Percentiles rank a stretch among this genome's conserved stretches.
Conservation (phyloP, 2,113 vertebrate genomes). For the Cyanoramphus novaezelandiae region DNA sequence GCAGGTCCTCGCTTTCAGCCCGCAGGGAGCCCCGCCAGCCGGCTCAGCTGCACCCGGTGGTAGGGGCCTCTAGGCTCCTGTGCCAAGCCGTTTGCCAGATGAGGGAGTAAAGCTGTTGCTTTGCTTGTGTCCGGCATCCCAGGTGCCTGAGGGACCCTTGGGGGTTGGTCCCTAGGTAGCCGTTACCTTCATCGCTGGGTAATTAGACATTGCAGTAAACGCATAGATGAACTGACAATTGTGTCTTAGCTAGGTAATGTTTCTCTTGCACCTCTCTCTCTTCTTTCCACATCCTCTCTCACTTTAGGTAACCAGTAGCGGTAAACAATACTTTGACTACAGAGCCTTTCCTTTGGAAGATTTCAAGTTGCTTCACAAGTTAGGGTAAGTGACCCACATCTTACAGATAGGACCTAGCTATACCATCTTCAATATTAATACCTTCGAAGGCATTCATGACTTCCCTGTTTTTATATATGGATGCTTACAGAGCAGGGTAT, state of each 20-base stretch:
- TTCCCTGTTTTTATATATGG: neutral
- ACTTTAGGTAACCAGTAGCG: neutral
- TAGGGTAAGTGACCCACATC: slow-evolving; percentile 31
- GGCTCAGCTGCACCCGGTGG: neutral
- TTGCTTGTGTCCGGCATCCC: neutral
- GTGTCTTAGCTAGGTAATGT: neutral
- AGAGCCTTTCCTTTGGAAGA: neutral
- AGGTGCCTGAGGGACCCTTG: neutral
- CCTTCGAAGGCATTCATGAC: neutral
- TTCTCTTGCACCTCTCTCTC: neutral
- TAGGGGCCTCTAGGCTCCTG: neutral
- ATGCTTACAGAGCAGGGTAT: neutral
- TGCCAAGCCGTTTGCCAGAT: neutral
- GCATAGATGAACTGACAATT: neutral
- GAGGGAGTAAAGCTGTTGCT: neutral
- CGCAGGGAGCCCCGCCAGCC: neutral
- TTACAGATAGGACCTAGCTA: neutral
- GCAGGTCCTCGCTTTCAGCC: neutral
- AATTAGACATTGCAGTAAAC: neutral
- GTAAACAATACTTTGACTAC: neutral
- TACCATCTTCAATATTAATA: neutral
- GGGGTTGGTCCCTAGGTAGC: neutral
- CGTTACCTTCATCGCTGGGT: neutral
- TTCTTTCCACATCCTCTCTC: neutral
- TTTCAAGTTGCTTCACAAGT: neutral